These are phyloP conservation scores for Austrofundulus limnaeus DNA, from an alignment of 2,113 vertebrate species.

Conservation along the genomic window DNA sequence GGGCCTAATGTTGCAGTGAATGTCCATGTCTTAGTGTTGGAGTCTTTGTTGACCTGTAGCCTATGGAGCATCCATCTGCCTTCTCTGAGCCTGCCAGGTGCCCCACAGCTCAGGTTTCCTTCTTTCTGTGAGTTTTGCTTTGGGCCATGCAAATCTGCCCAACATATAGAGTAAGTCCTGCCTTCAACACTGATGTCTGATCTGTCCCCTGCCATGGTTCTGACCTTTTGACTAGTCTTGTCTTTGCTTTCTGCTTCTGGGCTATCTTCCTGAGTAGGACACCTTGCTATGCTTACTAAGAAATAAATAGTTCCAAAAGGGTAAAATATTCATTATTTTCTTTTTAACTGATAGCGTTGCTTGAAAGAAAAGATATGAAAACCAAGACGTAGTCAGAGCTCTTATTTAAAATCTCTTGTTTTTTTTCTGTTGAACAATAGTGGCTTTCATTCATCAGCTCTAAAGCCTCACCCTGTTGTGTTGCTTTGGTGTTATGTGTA, in stretches of 20 bases:
- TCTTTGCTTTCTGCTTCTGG: neutral
- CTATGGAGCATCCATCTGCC: neutral
- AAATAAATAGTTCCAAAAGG: too few relatives aligned
- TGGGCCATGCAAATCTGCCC: neutral
- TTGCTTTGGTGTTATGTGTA: too few relatives aligned
- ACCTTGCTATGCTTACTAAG: neutral
- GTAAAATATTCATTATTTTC: too few relatives aligned
- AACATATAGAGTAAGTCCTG: neutral
- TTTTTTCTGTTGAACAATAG: too few relatives aligned
- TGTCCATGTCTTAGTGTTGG: neutral
- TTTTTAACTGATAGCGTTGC: too few relatives aligned
- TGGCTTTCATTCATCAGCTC: too few relatives aligned
- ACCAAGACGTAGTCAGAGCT: too few relatives aligned
- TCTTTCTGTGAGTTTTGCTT: constrained; percentile 3
- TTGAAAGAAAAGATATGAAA: too few relatives aligned
- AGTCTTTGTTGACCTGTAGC: neutral
- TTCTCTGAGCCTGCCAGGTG: neutral
- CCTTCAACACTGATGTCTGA: neutral
- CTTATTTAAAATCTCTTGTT: too few relatives aligned
- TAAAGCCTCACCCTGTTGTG: too few relatives aligned
- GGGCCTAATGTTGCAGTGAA: neutral
- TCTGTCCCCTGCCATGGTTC: neutral
- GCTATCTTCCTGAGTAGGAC: neutral
- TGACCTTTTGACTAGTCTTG: neutral
- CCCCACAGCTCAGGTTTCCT: constrained; percentile 1